Percentiles rank a stretch among this genome's conserved stretches.
phyloP scores from a whole-genome alignment of 2,797 vertebrate genomes.

The Zenarchopterus dispar region DNA sequence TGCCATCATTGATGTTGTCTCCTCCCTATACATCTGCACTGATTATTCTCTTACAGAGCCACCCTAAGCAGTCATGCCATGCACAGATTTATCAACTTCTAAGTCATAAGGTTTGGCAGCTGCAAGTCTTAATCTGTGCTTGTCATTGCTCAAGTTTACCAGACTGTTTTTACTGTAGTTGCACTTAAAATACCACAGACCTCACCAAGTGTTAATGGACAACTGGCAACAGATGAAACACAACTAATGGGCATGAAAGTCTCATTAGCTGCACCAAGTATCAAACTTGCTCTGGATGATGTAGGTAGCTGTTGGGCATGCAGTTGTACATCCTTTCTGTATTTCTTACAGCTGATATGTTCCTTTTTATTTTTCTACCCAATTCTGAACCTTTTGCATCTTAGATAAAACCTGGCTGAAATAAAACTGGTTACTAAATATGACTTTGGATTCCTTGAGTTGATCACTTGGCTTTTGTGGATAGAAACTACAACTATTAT shows the following conservation, averaged over 20 bases:
- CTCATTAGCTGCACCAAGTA: constrained; percentile 54
- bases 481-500: neutral
- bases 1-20: constrained; percentile 22
- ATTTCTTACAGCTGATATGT: constrained; percentile 78
- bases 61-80: constrained; percentile 52
- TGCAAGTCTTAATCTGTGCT: constrained; percentile 69
- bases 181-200: constrained; percentile 75
- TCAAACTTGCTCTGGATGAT: constrained; percentile 67
- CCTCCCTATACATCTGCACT: constrained; percentile 40
- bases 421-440: constrained; percentile 78
- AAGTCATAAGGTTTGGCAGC: constrained; percentile 36
- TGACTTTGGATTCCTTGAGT: constrained; percentile 22
- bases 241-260: constrained; percentile 38
- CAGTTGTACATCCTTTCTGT: constrained; percentile 45
- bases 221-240: constrained; percentile 22
- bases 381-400: constrained; percentile 83
- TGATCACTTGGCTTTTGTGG: constrained; percentile 25
- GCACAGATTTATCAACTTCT: constrained; percentile 59
- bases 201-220: constrained; percentile 71
- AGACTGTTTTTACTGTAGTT: constrained; percentile 77
- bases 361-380: constrained; percentile 86
- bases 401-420: constrained; percentile 82
- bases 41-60: constrained; percentile 51
- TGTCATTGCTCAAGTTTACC: constrained; percentile 72
- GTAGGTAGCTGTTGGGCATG: constrained; percentile 57